phyloP scores from a whole-genome alignment of 2,888 invertebrate species.

The Agapostemon virescens region DNA sequence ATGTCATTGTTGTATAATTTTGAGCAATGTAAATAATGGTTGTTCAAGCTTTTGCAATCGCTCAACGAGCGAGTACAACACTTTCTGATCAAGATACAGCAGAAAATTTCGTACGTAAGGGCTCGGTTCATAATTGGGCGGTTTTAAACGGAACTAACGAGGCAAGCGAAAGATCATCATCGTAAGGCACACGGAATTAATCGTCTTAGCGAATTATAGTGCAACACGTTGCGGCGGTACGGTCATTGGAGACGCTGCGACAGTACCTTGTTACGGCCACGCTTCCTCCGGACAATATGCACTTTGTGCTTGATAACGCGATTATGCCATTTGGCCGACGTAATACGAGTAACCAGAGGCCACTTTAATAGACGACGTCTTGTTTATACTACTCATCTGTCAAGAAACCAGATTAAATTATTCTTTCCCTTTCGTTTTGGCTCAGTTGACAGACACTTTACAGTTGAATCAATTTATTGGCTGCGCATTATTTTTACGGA shows the following conservation, averaged over 20 bases:
- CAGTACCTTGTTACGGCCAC: constrained; percentile 52
- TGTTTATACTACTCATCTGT: background rate
- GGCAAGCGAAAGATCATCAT: background rate
- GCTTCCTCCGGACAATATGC: constrained; percentile 48
- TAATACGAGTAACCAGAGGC: constrained; percentile 12
- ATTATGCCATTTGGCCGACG: constrained; percentile 45
- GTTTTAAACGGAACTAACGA: background rate
- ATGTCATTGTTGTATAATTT: too few relatives aligned
- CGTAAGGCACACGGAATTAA: constrained; percentile 5
- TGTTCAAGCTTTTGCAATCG: background rate
- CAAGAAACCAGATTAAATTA: background rate
- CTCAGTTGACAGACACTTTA: background rate
- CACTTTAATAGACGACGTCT: constrained; percentile 20
- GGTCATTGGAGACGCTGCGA: constrained; percentile 26
- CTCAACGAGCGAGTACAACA: too few relatives aligned
- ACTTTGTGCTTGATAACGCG: constrained; percentile 55
- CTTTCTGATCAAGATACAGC: background rate
- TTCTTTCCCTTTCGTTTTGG: background rate
- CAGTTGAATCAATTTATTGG: background rate
- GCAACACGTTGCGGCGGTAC: constrained; percentile 12
- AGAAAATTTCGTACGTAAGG: background rate
- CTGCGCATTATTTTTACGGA: background rate
- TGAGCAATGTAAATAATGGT: background rate
- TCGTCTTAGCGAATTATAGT: background rate
- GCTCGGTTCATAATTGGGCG: background rate